Evolutionary conservation across 1,140 invertebrate species (phyloP).

Genomic region (Andricus grossulariae): DNA sequence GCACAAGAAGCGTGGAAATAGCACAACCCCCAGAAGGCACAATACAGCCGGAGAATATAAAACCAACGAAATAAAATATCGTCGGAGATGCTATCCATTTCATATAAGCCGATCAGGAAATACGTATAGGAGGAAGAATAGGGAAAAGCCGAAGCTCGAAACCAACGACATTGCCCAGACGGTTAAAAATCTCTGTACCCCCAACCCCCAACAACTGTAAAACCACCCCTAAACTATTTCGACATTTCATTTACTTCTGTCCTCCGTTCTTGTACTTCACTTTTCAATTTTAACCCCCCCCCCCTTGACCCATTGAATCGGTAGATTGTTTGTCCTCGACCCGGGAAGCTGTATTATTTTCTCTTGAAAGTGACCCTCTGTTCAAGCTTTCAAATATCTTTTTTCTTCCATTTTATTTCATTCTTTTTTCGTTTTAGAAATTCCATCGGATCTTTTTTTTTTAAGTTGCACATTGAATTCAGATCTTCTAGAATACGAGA

Average conservation of each 20-base stretch:
- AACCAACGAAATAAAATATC: constrained; percentile 25
- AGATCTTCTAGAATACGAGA: no score
- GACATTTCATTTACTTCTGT: constrained; percentile 15
- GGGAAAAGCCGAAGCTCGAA: neutral
- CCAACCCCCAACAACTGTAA: neutral
- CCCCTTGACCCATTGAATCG: no score
- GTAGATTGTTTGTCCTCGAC: no score
- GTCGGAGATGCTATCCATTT: constrained; percentile 47
- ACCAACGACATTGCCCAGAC: constrained; percentile 22
- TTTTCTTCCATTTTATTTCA: no score
- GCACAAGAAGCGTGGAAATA: constrained; percentile 25
- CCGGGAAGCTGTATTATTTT: no score
- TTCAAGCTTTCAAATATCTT: no score
- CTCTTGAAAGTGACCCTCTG: no score
- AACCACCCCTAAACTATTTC: neutral
- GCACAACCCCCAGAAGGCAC: constrained; percentile 21
- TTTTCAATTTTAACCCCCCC: neutral
- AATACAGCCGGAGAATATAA: constrained; percentile 22
- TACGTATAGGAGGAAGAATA: constrained; percentile 34
- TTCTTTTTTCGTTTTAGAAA: no score
- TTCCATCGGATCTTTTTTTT: no score
- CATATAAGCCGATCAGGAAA: constrained; percentile 52
- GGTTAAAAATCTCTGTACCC: constrained; percentile 23
- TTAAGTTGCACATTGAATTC: no score
- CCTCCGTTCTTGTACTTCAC: neutral